phyloP scores from a whole-genome alignment of 1,140 invertebrate genomes.

The Nasonia vitripennis region DNA sequence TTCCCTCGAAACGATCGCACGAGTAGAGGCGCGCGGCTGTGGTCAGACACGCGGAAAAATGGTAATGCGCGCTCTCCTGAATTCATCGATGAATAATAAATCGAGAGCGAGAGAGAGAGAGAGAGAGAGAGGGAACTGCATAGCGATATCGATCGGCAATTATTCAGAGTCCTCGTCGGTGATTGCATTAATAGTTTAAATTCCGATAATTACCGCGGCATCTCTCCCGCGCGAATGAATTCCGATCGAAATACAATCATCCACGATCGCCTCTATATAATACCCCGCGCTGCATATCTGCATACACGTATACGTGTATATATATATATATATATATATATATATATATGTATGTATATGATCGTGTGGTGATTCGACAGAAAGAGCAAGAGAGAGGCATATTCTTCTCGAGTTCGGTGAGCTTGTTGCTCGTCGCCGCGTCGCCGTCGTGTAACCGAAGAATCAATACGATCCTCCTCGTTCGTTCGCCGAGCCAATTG shows the following conservation, averaged over 20 bases:
- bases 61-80: too few relatives aligned
- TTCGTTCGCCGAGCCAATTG: conserved; percentile 69
- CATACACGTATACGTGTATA: neutral
- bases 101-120: neutral
- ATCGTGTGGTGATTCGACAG: neutral
- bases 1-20: neutral
- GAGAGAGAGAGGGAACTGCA: neutral
- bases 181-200: conserved; percentile 5
- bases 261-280: neutral
- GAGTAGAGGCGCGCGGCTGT: neutral
- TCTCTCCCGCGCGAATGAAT: neutral
- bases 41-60: neutral
- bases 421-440: conserved; percentile 46
- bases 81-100: neutral
- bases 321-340: neutral
- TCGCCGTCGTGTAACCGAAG: conserved; percentile 58
- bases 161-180: neutral
- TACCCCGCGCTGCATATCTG: neutral
- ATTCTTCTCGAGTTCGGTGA: conserved; percentile 5
- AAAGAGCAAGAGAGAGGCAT: neutral
- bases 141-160: neutral
- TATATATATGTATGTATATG: neutral
- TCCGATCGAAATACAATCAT: conserved; percentile 4
- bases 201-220: neutral
- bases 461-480: conserved; percentile 70